phyloP scores from a whole-genome alignment of 2,797 vertebrate species.

The Parambassis ranga region DNA sequence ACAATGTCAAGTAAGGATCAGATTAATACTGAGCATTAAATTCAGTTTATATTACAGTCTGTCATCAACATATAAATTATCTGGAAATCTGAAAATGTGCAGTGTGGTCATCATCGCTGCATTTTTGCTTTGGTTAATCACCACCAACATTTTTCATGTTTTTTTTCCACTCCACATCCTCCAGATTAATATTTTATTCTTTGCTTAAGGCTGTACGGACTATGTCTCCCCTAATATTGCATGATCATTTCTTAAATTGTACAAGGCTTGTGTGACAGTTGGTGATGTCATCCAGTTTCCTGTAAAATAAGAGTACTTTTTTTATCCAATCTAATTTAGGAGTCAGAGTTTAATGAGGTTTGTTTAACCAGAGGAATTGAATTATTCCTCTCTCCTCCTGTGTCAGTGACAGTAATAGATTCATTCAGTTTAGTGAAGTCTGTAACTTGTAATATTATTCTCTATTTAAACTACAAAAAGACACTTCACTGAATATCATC shows the following conservation, averaged over 20 bases:
- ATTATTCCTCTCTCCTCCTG: slow-evolving; percentile 3
- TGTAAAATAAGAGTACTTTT: slow-evolving; percentile 16
- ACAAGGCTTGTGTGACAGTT: slow-evolving; percentile 24
- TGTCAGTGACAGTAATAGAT: background rate
- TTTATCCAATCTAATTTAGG: slow-evolving; percentile 17
- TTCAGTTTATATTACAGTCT: background rate
- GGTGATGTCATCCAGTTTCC: slow-evolving; percentile 21
- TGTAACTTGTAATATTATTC: background rate
- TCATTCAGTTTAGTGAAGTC: background rate
- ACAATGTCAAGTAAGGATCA: too few relatives aligned
- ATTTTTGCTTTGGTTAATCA: background rate
- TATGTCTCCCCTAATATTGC: background rate
- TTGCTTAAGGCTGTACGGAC: slow-evolving; percentile 4
- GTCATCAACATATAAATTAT: background rate
- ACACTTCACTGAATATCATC: background rate
- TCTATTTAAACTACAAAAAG: background rate
- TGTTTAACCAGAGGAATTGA: slow-evolving; percentile 10
- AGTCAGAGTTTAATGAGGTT: background rate
- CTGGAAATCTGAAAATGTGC: background rate
- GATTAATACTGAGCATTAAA: background rate
- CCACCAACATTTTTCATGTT: background rate
- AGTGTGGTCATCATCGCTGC: background rate
- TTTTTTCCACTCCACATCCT: background rate
- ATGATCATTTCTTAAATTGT: slow-evolving; percentile 11
- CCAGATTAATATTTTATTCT: slow-evolving; percentile 32